Percentiles rank a stretch among this genome's conserved stretches.
Conservation (phyloP, 2,888 invertebrate genomes). For the Agrochola lota region DNA sequence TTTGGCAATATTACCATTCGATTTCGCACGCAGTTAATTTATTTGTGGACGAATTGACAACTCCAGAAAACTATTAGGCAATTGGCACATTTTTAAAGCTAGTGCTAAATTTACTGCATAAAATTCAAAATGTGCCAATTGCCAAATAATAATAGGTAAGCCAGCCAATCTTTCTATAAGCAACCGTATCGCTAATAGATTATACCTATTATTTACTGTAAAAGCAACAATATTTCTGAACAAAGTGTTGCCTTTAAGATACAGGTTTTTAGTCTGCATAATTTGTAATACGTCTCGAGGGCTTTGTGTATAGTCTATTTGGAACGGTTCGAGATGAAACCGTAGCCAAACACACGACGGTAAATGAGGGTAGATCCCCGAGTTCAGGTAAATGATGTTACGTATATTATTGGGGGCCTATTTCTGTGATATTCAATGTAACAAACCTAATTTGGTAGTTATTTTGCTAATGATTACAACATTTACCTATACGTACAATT, state of each 20-base stretch:
- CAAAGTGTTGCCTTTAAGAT: not conserved
- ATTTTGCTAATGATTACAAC: slow-evolving; percentile 12
- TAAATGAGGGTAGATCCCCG: slow-evolving; percentile 10
- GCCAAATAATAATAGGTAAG: too few relatives aligned
- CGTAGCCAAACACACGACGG: slow-evolving; percentile 9
- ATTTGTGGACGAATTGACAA: too few relatives aligned
- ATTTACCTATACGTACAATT: not conserved
- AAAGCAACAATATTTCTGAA: not conserved
- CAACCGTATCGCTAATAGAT: slow-evolving; percentile 6
- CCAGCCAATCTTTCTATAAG: not conserved
- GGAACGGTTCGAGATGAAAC: not conserved
- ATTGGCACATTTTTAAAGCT: too few relatives aligned
- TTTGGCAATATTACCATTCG: too few relatives aligned
- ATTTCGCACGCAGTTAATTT: too few relatives aligned
- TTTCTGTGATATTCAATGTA: not conserved
- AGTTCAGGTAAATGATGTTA: slow-evolving; percentile 16
- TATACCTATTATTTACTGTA: not conserved
- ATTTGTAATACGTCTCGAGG: slow-evolving; percentile 1
- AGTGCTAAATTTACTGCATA: too few relatives aligned
- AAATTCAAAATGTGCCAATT: too few relatives aligned
- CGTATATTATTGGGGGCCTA: not conserved
- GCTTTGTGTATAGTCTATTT: not conserved
- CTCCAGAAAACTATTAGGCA: too few relatives aligned
- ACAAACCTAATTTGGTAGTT: not conserved
- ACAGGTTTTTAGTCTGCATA: not conserved